These are phyloP conservation scores for Sebastes iracundus DNA, from an alignment of 2,797 vertebrate species.

Conservation along the genomic window DNA sequence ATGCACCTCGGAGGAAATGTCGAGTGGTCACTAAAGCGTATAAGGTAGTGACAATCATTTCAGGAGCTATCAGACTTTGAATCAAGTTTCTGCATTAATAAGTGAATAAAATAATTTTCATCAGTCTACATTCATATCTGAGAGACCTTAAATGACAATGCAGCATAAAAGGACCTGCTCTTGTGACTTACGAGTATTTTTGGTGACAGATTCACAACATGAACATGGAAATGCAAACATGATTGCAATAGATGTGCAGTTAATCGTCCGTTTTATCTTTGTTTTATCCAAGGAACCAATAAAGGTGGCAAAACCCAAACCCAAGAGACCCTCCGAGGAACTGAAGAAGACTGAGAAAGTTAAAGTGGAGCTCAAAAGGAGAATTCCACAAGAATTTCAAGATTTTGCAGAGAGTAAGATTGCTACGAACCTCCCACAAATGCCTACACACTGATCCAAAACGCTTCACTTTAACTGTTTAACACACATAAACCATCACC, in stretches of 20 bases:
- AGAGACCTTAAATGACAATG: background rate
- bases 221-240: background rate
- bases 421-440: background rate
- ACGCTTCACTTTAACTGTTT: background rate
- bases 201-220: background rate
- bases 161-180: background rate
- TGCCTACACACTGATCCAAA: background rate
- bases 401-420: constrained; percentile 88
- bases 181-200: background rate
- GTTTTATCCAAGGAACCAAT: constrained; percentile 87
- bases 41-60: constrained; percentile 78
- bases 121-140: background rate
- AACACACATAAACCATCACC: background rate
- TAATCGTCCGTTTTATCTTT: background rate
- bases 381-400: constrained; percentile 84
- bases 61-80: background rate
- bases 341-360: constrained; percentile 84
- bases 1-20: constrained; percentile 90
- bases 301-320: constrained; percentile 88
- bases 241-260: background rate
- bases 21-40: constrained; percentile 94
- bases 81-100: background rate
- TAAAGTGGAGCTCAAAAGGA: constrained; percentile 85
- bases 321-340: constrained; percentile 84
- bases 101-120: background rate